A percentile compares a stretch with the other conserved stretches of the same genome.
Evolutionary conservation across 2,113 vertebrate species (phyloP).

Genomic region (Bujurquina vittata): DNA sequence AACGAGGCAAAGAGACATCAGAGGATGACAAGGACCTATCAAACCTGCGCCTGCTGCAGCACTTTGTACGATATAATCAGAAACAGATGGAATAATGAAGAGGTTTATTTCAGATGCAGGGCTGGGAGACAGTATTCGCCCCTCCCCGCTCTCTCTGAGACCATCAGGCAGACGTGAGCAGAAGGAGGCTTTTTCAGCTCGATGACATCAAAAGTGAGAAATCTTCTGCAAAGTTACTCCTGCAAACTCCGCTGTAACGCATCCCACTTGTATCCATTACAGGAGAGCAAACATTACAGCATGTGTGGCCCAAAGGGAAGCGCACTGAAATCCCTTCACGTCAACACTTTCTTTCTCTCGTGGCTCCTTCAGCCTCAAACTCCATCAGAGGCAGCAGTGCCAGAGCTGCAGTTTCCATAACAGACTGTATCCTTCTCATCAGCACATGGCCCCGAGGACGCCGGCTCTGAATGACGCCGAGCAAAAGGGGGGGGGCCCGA

Average conservation of each 20-base stretch:
- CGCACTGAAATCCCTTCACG: conserved; percentile 37
- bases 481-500: conserved; percentile 3
- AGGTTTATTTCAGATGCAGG: background rate
- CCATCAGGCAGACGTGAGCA: background rate
- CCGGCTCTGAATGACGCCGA: conserved; percentile 7
- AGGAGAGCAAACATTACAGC: conserved; percentile 32
- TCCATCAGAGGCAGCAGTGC: conserved; percentile 45
- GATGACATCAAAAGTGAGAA: background rate
- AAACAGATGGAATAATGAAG: background rate
- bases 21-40: background rate
- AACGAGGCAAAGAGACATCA: background rate
- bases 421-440: conserved; percentile 62
- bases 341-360: conserved; percentile 49
- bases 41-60: accelerated
- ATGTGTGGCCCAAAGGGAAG: conserved; percentile 39
- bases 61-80: background rate
- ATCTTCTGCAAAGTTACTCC: background rate
- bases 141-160: background rate
- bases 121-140: background rate
- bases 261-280: conserved; percentile 38
- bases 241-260: background rate
- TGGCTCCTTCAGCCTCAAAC: conserved; percentile 29
- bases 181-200: too few relatives aligned
- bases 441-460: conserved; percentile 58
- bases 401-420: conserved; percentile 60